These are phyloP conservation scores for Platypus cylindrus DNA, from an alignment of 2,888 invertebrate genomes.

Conservation along the genomic window DNA sequence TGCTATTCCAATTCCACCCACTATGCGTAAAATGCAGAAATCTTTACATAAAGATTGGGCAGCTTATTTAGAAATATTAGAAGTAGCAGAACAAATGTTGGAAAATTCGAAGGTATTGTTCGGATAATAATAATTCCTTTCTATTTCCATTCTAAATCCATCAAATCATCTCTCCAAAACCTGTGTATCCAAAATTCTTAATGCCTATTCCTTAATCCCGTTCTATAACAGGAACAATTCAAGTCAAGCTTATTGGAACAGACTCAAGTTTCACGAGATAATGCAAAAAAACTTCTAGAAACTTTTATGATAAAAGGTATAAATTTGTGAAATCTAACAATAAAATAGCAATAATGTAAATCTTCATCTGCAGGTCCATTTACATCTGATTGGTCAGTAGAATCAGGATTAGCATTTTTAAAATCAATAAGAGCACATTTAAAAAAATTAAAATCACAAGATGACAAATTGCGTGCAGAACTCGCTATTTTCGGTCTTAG, in stretches of 20 bases:
- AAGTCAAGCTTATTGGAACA: slow-evolving; percentile 57
- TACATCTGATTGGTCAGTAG: slow-evolving; percentile 39
- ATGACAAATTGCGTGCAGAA: slow-evolving; percentile 54
- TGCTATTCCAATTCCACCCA: slow-evolving; percentile 53
- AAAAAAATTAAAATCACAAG: slow-evolving; percentile 47
- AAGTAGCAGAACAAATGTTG: slow-evolving; percentile 60
- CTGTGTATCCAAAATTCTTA: slow-evolving; percentile 2
- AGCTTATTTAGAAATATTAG: slow-evolving; percentile 53
- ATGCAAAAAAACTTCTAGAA: slow-evolving; percentile 52
- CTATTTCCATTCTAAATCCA: not conserved
- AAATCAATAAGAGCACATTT: slow-evolving; percentile 42
- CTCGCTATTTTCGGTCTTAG: slow-evolving; percentile 67
- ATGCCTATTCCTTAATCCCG: slow-evolving; percentile 5
- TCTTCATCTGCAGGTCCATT: slow-evolving; percentile 37
- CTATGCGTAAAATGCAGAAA: slow-evolving; percentile 43
- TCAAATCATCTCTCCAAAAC: not conserved
- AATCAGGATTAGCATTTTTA: slow-evolving; percentile 46
- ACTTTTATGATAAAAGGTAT: slow-evolving; percentile 51
- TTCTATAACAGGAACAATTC: slow-evolving; percentile 36
- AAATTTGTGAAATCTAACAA: not conserved
- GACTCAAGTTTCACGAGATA: slow-evolving; percentile 58
- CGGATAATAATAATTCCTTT: no score
- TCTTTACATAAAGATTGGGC: slow-evolving; percentile 54
- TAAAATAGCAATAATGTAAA: not conserved
- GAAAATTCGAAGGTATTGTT: slow-evolving; percentile 51